Evolutionary conservation across 2,888 invertebrate genomes (phyloP).

Genomic region (Antheraea yamamai): DNA sequence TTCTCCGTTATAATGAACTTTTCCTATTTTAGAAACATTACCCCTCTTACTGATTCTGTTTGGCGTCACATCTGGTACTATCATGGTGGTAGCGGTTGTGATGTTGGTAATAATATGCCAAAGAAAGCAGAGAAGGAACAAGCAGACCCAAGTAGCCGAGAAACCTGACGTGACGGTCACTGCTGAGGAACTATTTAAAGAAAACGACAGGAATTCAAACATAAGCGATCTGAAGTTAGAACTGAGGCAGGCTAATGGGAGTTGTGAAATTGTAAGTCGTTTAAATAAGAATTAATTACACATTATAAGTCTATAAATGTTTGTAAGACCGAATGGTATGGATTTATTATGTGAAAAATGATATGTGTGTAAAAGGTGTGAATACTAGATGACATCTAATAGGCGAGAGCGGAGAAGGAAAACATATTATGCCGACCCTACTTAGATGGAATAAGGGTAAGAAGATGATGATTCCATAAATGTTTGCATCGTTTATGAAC

Average conservation of each 20-base stretch:
- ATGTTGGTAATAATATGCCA: slow-evolving; percentile 93
- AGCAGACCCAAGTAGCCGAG: slow-evolving; percentile 71
- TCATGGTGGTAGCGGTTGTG: slow-evolving; percentile 91
- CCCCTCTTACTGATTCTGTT: slow-evolving; percentile 91
- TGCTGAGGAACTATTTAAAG: slow-evolving; percentile 82
- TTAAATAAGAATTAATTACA: too few relatives aligned
- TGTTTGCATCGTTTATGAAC: too few relatives aligned
- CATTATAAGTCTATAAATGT: too few relatives aligned
- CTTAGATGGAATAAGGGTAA: too few relatives aligned
- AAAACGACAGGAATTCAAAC: slow-evolving; percentile 94
- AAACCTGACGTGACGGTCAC: slow-evolving; percentile 83
- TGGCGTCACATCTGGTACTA: slow-evolving; percentile 92
- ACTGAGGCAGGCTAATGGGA: slow-evolving; percentile 90
- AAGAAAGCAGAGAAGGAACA: slow-evolving; percentile 83
- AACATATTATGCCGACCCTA: too few relatives aligned
- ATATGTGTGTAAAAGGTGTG: too few relatives aligned
- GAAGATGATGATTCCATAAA: too few relatives aligned
- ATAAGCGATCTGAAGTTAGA: slow-evolving; percentile 96
- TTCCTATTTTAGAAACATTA: slow-evolving; percentile 84
- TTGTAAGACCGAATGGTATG: too few relatives aligned
- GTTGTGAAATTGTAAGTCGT: slow-evolving; percentile 86
- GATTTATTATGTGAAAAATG: too few relatives aligned
- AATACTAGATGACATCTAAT: too few relatives aligned
- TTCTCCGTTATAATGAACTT: neutral
- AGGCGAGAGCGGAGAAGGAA: too few relatives aligned